A percentile compares a stretch with the other conserved stretches of the same genome.
Conservation (phyloP, 1,140 invertebrate species). For the Hylaeus volcanicus region DNA sequence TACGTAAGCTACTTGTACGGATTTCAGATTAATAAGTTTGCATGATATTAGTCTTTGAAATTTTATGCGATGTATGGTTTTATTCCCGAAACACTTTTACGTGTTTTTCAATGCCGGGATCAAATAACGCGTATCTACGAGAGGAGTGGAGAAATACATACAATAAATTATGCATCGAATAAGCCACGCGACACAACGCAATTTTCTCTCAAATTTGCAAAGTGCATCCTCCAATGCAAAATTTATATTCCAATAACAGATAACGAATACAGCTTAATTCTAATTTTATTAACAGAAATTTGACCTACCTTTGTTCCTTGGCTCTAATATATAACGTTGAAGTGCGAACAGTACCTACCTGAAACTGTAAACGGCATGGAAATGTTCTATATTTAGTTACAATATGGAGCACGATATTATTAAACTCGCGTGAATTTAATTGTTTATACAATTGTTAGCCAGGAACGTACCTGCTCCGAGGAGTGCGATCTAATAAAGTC, state of each 20-base stretch:
- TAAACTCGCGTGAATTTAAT: not conserved
- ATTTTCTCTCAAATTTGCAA: too few relatives aligned
- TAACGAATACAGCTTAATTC: too few relatives aligned
- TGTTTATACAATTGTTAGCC: not conserved
- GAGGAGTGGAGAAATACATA: too few relatives aligned
- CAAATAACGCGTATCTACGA: too few relatives aligned
- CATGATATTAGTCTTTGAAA: not conserved
- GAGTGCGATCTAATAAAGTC: not conserved
- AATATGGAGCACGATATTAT: not conserved
- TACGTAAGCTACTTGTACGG: not conserved
- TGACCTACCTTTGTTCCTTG: too few relatives aligned
- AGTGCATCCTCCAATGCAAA: too few relatives aligned
- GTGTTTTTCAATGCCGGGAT: not conserved
- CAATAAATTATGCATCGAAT: too few relatives aligned
- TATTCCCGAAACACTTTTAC: not conserved
- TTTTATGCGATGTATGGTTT: not conserved
- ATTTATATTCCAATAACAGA: too few relatives aligned
- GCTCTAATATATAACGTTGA: too few relatives aligned
- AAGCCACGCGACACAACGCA: too few relatives aligned
- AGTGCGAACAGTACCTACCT: not conserved
- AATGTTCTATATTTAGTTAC: not conserved
- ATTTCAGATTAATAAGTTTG: slow-evolving; percentile 10
- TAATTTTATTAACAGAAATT: too few relatives aligned
- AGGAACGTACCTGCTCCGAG: not conserved
- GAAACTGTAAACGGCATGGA: not conserved